Conservation (phyloP, 37 sponge, comb jelly and placozoan genomes). For the Spongilla lacustris region DNA sequence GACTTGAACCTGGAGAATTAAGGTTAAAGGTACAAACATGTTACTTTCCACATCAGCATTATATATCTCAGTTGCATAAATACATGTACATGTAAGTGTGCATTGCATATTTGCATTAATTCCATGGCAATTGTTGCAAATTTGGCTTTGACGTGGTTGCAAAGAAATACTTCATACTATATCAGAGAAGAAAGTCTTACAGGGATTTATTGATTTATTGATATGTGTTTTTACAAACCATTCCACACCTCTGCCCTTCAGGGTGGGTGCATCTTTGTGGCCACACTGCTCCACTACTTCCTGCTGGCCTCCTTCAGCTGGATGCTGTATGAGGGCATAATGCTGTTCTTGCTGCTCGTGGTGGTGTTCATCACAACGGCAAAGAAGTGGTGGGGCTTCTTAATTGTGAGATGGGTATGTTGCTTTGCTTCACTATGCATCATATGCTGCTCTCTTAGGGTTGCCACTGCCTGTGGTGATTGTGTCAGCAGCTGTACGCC, state of each 20-base stretch:
- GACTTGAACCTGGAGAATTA: too few species aligned
- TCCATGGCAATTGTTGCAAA: too few species aligned
- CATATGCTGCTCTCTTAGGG: conserved; percentile 2
- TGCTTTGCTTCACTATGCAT: too few species aligned
- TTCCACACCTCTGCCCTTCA: not conserved
- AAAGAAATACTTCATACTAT: too few species aligned
- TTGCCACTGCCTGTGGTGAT: conserved; percentile 51
- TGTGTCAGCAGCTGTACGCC: conserved; percentile 32
- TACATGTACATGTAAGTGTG: too few species aligned
- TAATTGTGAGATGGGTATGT: conserved; percentile 30
- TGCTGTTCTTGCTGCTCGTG: conserved; percentile 57
- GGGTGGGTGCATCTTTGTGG: conserved; percentile 21
- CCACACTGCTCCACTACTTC: conserved; percentile 20
- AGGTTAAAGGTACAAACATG: too few species aligned
- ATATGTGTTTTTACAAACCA: too few species aligned
- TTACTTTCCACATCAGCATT: too few species aligned
- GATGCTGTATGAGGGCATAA: conserved; percentile 48
- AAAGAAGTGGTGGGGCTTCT: conserved; percentile 43
- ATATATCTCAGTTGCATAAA: too few species aligned
- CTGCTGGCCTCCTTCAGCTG: conserved; percentile 38
- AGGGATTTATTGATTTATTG: not conserved
- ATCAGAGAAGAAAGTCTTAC: not conserved
- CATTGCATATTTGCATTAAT: too few species aligned
- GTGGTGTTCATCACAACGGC: conserved; percentile 43
- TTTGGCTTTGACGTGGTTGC: too few species aligned